Evolutionary conservation across 1,140 invertebrate species (phyloP), one percentile per base, ranked within the genome.

Genomic region (Pygmarrhopalites habei): DNA sequence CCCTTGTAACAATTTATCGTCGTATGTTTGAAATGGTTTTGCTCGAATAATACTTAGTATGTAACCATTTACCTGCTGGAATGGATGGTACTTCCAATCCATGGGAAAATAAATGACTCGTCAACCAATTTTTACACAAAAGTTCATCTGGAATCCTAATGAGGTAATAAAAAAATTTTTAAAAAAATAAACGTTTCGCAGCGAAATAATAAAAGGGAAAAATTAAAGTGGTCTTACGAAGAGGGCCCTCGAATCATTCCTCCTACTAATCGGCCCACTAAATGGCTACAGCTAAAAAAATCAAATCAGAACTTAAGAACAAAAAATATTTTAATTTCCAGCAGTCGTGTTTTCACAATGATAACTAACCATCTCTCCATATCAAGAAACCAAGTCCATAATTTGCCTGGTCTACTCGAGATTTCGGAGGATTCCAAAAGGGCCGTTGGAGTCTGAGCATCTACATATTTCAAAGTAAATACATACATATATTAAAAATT

Each of bases 301-400:
- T n/a, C n/a, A n/a, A n/a, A n/a, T n/a, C n/a, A n/a, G n/a, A n/a
- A n/a, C n/a, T n/a, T n/a, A n/a, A n/a, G n/a, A n/a, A n/a, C n/a
- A n/a, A n/a, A n/a, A n/a, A n/a, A n/a, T n/a, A n/a, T n/a, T n/a
- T n/a, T n/a, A n/a, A n/a, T n/a, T n/a, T n/a, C n/a, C n/a, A n/a
- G n/a, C n/a, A n/a, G n/a, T n/a, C n/a, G n/a, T n/a, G n/a, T n/a
- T n/a, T n/a, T n/a, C n/a, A n/a, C n/a, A n/a, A n/a, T n/a, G n/a
- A n/a, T n/a, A n/a, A n/a, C n/a, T n/a, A n/a, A n/a, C n/a, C n/a
- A n/a, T 67, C 82, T 73, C 72, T 85, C 82, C 66, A 84, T 71
- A 73, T 85, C 83, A 19, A 85, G 71, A 62, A 84, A 73, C 83
- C 84, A 85, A 2, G 79, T 72, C 82, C 82, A 84, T 10, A 60